These are phyloP conservation scores for Miichthys miiuy DNA, from an alignment of 2,797 vertebrate genomes.

Conservation along the genomic window DNA sequence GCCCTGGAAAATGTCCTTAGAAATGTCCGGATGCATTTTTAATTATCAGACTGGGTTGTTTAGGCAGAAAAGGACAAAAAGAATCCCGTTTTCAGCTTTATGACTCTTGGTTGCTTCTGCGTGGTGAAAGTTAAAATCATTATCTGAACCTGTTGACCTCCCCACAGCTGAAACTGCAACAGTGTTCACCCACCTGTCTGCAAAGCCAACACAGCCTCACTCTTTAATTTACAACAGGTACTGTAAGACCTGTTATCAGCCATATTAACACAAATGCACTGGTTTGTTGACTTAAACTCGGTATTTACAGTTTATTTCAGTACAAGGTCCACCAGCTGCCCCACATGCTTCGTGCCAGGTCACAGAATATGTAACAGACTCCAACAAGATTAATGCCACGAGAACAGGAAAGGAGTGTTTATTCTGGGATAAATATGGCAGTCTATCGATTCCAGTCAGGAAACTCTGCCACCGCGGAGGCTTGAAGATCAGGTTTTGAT, in stretches of 20 bases:
- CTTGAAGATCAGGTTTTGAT: neutral
- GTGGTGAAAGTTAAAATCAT: neutral
- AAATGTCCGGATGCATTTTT: slow-evolving; percentile 41
- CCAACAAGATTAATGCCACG: neutral
- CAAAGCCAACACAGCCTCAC: slow-evolving; percentile 1
- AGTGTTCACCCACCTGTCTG: neutral
- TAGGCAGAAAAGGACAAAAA: slow-evolving; percentile 4
- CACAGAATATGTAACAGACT: slow-evolving; percentile 18
- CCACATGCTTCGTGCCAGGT: slow-evolving; percentile 12
- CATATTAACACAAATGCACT: slow-evolving; percentile 32
- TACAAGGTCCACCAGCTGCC: slow-evolving; percentile 53
- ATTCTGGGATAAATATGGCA: slow-evolving; percentile 2
- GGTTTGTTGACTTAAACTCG: slow-evolving; percentile 58
- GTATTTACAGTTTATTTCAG: slow-evolving; percentile 60
- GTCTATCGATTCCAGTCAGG: slow-evolving; percentile 9
- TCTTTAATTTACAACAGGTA: slow-evolving; percentile 34
- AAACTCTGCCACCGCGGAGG: neutral
- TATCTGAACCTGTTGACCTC: slow-evolving; percentile 23
- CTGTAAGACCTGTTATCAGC: slow-evolving; percentile 52
- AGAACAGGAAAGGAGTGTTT: slow-evolving; percentile 19
- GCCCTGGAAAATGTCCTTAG: slow-evolving; percentile 42
- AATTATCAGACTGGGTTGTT: slow-evolving; percentile 34
- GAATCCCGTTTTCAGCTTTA: slow-evolving; percentile 2
- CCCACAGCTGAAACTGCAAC: too few relatives aligned
- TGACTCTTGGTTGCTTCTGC: neutral